Percentiles rank a stretch among this genome's conserved stretches.
phyloP scores from a whole-genome alignment of 2,888 invertebrate genomes.

The Junonia oenone region DNA sequence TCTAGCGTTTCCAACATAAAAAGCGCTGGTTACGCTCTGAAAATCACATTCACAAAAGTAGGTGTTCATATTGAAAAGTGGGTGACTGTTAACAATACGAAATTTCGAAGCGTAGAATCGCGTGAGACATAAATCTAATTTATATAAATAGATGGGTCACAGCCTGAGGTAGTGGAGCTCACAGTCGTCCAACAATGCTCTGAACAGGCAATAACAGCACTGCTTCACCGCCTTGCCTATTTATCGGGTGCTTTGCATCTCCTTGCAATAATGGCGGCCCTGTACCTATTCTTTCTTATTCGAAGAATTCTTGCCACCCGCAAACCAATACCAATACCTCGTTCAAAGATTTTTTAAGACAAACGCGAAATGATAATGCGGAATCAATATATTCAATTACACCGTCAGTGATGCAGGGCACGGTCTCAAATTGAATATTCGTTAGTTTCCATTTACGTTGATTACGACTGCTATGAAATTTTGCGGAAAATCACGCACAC shows the following conservation, averaged over 20 bases:
- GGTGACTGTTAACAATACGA: background rate
- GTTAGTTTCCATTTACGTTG: background rate
- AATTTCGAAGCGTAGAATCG: background rate
- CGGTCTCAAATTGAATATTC: background rate
- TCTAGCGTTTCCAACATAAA: background rate
- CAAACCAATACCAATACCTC: background rate
- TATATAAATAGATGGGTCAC: background rate
- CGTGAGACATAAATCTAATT: background rate
- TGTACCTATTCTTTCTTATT: background rate
- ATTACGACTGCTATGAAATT: background rate
- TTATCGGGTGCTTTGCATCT: conserved; percentile 44
- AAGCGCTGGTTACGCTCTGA: background rate
- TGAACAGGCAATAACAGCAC: conserved; percentile 43
- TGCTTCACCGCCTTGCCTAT: conserved; percentile 42
- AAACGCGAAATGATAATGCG: background rate
- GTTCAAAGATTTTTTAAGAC: background rate
- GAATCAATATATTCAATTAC: background rate
- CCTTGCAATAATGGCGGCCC: conserved; percentile 29
- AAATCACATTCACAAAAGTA: background rate
- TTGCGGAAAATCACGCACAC: background rate
- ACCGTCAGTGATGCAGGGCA: background rate
- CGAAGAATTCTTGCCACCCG: background rate
- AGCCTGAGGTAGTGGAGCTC: background rate
- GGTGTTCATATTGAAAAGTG: background rate
- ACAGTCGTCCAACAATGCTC: conserved; percentile 34